Conservation (phyloP, 30 jellyfish, hydroid and myxozoan genomes). For the Hydra vulgaris region DNA sequence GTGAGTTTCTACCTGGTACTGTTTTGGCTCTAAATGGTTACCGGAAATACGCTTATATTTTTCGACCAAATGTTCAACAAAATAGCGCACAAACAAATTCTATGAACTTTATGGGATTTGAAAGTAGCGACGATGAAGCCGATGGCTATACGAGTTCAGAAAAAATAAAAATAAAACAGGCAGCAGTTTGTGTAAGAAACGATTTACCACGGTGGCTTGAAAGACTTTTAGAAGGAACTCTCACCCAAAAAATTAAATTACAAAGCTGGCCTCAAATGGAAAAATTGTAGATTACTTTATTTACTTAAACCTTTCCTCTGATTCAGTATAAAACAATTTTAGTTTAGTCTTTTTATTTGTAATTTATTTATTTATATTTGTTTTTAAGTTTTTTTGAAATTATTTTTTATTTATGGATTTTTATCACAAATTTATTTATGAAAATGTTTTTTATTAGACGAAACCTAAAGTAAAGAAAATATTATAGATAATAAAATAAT, state of each 20-base stretch:
- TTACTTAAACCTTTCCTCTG: too few species aligned
- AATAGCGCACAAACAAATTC: conserved; percentile 8
- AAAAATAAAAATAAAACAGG: conserved; percentile 25
- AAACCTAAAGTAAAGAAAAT: too few species aligned
- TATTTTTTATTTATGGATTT: too few species aligned
- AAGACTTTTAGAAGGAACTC: conserved; percentile 73
- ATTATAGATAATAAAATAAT: too few species aligned
- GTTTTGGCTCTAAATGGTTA: conserved; percentile 74
- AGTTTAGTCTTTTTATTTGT: too few species aligned
- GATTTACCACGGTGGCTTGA: conserved; percentile 72
- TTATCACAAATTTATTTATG: too few species aligned
- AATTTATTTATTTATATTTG: too few species aligned
- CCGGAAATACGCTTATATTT: conserved; percentile 51
- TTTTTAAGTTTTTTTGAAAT: too few species aligned
- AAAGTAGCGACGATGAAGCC: conserved; percentile 68
- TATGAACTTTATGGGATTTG: conserved; percentile 76
- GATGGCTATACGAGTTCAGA: conserved; percentile 23
- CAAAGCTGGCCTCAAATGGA: conserved; percentile 88
- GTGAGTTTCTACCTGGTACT: conserved; percentile 82
- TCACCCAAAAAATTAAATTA: conserved; percentile 28
- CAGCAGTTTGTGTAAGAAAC: conserved; percentile 27
- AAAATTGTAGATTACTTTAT: neutral
- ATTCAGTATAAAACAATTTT: too few species aligned
- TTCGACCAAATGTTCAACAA: conserved; percentile 31
- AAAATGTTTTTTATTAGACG: too few species aligned